Conservation (phyloP, 2,888 invertebrate genomes). For the Ophraella communa region DNA sequence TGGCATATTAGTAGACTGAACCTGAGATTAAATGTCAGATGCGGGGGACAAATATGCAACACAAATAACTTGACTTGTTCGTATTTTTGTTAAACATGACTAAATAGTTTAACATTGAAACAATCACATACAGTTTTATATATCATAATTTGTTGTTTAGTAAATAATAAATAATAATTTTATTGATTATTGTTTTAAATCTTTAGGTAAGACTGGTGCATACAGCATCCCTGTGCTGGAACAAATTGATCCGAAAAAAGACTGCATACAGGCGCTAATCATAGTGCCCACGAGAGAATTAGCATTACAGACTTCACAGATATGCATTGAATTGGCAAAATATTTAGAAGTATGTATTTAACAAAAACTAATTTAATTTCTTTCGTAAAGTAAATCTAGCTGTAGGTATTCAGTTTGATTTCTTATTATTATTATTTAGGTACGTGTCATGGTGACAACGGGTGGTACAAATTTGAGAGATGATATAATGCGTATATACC, state of each 20-base stretch:
- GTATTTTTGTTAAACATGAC: slow-evolving; percentile 16
- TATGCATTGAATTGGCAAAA: slow-evolving; percentile 98
- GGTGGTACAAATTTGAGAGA: slow-evolving; percentile 97
- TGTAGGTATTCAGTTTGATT: background rate
- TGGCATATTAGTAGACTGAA: slow-evolving; percentile 46
- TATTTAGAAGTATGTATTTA: slow-evolving; percentile 73
- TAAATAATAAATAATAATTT: background rate
- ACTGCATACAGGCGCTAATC: slow-evolving; percentile 95
- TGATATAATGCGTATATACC: slow-evolving; percentile 99
- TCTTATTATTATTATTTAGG: slow-evolving; percentile 47
- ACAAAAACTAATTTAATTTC: background rate
- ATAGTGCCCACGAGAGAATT: slow-evolving; percentile 99
- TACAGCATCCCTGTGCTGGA: slow-evolving; percentile 99
- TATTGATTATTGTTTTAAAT: background rate
- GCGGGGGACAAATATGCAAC: slow-evolving; percentile 51
- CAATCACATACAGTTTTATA: slow-evolving; percentile 34
- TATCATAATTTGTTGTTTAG: background rate
- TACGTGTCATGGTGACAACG: slow-evolving; percentile 99
- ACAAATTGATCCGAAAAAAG: slow-evolving; percentile 87
- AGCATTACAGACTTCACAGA: slow-evolving; percentile 99
- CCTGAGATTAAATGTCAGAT: slow-evolving; percentile 36
- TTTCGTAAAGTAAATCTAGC: too few relatives aligned
- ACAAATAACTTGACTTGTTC: slow-evolving; percentile 44
- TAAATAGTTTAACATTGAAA: slow-evolving; percentile 20
- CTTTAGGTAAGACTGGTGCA: slow-evolving; percentile 88